Conservation (phyloP, 2,888 invertebrate species). For the Tipula helvola region DNA sequence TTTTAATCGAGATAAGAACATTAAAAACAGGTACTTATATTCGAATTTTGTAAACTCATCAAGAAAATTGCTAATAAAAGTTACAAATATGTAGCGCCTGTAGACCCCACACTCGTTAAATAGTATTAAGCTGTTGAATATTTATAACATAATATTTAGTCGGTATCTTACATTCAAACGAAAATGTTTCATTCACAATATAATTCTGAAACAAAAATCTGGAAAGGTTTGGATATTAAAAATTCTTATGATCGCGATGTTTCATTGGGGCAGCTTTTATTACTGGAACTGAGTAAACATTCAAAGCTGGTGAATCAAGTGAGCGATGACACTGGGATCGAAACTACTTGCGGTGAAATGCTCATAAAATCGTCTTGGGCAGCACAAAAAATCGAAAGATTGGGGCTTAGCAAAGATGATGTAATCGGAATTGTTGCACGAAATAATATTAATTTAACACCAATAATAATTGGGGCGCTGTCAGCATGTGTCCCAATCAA, state of each 20-base stretch:
- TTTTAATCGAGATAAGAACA: no score
- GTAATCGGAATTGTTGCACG: constrained; percentile 24
- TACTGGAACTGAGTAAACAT: neutral
- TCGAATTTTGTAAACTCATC: no score
- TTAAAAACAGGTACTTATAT: no score
- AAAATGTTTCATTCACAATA: neutral
- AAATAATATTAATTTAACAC: constrained; percentile 22
- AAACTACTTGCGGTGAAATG: neutral
- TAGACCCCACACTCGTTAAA: no score
- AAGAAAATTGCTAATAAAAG: no score
- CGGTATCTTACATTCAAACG: no score
- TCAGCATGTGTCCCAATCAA: constrained; percentile 25
- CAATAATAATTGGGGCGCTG: constrained; percentile 23
- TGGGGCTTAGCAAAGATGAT: constrained; percentile 17
- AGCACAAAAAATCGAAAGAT: neutral
- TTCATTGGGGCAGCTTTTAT: neutral
- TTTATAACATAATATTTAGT: neutral
- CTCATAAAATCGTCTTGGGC: neutral
- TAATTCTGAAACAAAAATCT: neutral
- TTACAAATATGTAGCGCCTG: no score
- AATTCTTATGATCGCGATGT: neutral
- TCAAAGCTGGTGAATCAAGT: neutral
- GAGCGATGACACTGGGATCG: neutral
- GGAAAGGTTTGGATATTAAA: neutral
- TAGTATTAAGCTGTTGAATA: no score